phyloP scores from a whole-genome alignment of 2,113 vertebrate genomes.

The Pica pica region DNA sequence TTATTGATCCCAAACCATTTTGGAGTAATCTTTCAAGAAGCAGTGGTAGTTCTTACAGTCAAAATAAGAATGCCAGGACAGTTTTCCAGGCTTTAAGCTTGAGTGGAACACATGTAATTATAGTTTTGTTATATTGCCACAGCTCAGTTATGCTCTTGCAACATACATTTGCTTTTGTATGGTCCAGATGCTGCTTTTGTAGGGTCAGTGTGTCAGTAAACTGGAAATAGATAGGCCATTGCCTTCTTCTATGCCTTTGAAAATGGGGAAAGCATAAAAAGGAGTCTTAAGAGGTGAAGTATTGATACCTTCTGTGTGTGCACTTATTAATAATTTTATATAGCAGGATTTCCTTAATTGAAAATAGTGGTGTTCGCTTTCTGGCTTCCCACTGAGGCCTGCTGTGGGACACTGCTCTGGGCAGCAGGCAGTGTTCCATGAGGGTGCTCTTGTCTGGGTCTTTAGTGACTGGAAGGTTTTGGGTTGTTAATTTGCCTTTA shows the following conservation, averaged over 20 bases:
- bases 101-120: background rate
- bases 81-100: background rate
- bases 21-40: background rate
- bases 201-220: background rate
- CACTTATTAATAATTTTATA: background rate
- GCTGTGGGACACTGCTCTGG: background rate
- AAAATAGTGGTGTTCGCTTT: fast-evolving
- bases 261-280: background rate
- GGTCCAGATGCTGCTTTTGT: background rate
- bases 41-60: background rate
- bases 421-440: background rate
- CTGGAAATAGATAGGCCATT: background rate
- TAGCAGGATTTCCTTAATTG: background rate
- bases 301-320: background rate
- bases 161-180: background rate
- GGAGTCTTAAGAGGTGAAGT: background rate
- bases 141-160: background rate
- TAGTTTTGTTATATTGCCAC: background rate
- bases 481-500: background rate
- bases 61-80: background rate
- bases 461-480: background rate
- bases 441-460: background rate
- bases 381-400: fast-evolving
- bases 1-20: background rate
- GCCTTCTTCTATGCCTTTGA: background rate